A percentile compares a stretch with the other conserved stretches of the same genome.
Conservation (phyloP, 2,888 invertebrate genomes). For the Brachypterus glaber region DNA sequence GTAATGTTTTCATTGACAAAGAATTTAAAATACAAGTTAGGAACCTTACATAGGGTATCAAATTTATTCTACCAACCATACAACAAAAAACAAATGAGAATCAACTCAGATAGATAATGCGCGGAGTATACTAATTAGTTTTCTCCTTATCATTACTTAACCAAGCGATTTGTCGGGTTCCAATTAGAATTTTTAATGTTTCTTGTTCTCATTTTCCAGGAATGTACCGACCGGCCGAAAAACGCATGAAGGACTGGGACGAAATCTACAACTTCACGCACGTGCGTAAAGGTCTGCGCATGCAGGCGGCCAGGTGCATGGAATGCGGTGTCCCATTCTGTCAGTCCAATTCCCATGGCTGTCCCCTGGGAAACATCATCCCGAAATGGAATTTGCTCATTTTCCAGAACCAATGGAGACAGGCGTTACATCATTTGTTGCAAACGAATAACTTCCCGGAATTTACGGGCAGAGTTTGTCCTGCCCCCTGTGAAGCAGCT, state of each 20-base stretch:
- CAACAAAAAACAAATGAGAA: no score
- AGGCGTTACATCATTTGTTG: constrained; percentile 82
- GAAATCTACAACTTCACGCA: constrained; percentile 87
- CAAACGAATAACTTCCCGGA: constrained; percentile 99
- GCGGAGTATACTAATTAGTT: no score
- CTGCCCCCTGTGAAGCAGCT: constrained; percentile 97
- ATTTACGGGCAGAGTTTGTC: constrained; percentile 62
- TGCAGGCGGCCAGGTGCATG: constrained; percentile 95
- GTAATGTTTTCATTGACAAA: no score
- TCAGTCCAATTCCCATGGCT: constrained; percentile 83
- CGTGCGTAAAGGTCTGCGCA: constrained; percentile 79
- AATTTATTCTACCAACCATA: no score
- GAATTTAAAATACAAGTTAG: no score
- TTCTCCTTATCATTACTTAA: no score
- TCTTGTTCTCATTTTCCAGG: no score
- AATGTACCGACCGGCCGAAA: constrained; percentile 76
- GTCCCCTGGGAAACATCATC: constrained; percentile 96
- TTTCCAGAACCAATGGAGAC: constrained; percentile 89
- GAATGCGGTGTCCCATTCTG: constrained; percentile 99
- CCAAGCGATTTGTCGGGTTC: no score
- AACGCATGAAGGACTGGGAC: constrained; percentile 88
- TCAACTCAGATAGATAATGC: no score
- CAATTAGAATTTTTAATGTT: no score
- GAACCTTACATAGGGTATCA: no score
- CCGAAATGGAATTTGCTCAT: constrained; percentile 98